Base-by-base conservation (phyloP, 2,888 invertebrate species). In the Acanthococcus lagerstroemiae region DNA sequence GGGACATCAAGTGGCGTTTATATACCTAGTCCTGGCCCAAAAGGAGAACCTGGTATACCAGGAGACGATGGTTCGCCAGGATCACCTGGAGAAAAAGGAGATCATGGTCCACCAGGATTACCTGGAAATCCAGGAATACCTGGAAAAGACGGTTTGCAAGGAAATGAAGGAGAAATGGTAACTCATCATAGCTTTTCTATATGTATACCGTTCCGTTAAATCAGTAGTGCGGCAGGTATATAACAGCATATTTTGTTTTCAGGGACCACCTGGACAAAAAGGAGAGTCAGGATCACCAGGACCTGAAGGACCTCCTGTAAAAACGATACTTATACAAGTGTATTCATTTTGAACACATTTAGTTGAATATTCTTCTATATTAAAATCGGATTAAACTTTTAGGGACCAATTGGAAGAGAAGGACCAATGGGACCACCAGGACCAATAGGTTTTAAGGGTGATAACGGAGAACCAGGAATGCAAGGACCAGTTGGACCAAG, bases 71-170 rank as follows among this genome's bases (percentile, higher is more conserved):
- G 63, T 17, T 19, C 25, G 12, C 37, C 61, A 3, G 61, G 61
- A 45, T 9, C n/a, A 6, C 37, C 19, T 22, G 61, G 61, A 27
- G 61, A 61, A 37, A 63, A 30, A 54, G 63, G 63, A 44, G 37
- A 54, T 9, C 21, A 3, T 4, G 80, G 81, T 0, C 72, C 71
- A 0, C 76, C 77, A 0, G 81, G 81, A 0, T 71, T 72, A 0
- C 76, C 78, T 1, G 81, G 81, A 0, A 65, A 71, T 15, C 74
- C 73, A 67, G 75, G 74, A 68, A 55, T 54, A 45, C 66, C 69
- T 27, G 70, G 68, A 22, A 24, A 65, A 30, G 67, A 67, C n/a
- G 65, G 68, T 50, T 60, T 56, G n/a, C 55, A 12, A 9, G 69
- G 68, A n/a, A 17, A 4, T 7, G 48, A 50, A 4, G 60, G 60